Evolutionary conservation across 2,113 vertebrate genomes (phyloP).

Genomic region (Aviceda subcristata): DNA sequence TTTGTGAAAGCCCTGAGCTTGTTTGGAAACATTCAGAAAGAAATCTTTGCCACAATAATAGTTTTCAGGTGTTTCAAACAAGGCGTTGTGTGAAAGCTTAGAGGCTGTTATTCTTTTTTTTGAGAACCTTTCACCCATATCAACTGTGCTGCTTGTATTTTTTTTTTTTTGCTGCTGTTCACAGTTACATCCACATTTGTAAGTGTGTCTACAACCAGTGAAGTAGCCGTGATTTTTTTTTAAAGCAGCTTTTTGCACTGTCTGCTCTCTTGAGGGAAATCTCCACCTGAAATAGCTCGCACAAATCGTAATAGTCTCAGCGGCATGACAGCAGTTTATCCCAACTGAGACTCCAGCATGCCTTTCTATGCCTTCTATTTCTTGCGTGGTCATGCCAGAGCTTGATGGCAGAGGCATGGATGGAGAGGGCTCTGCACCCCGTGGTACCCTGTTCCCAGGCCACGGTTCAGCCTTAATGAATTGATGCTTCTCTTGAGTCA

Average conservation of each 20-base stretch:
- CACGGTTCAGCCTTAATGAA: fast-evolving
- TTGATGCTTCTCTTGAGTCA: background rate
- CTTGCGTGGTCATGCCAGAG: background rate
- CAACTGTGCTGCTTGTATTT: background rate
- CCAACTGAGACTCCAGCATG: background rate
- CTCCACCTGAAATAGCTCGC: background rate
- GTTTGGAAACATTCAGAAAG: background rate
- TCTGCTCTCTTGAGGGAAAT: background rate
- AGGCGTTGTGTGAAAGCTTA: background rate
- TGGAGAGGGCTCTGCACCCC: fast-evolving
- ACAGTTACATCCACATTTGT: fast-evolving
- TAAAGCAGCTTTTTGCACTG: background rate
- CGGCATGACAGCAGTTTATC: background rate
- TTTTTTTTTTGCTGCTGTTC: background rate
- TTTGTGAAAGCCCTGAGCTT: background rate
- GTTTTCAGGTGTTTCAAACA: background rate
- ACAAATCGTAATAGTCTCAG: background rate
- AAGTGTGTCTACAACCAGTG: background rate
- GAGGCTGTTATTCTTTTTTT: background rate
- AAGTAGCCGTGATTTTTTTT: background rate
- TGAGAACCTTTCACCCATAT: background rate
- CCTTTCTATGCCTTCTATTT: background rate
- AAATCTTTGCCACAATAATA: background rate
- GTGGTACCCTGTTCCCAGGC: background rate
- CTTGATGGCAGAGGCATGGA: background rate